Evolutionary conservation across 64 coral and sea anemone genomes (phyloP).

Genomic region (Platygyra sinensis): DNA sequence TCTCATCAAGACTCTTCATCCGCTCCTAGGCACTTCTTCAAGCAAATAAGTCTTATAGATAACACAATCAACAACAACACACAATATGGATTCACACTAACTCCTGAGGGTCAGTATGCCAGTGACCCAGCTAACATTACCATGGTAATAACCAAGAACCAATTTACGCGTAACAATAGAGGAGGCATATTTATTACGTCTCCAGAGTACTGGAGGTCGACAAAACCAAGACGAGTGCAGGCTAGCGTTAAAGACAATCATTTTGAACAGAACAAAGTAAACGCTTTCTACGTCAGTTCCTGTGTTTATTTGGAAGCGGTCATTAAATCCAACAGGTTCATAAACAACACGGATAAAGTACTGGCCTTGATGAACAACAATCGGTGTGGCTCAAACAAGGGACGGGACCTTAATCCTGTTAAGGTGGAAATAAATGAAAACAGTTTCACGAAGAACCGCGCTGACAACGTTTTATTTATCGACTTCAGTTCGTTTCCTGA

Average conservation of each 20-base stretch:
- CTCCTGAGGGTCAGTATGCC: background rate
- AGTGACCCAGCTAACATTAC: slow-evolving; percentile 22
- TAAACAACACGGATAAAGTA: slow-evolving; percentile 39
- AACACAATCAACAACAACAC: slow-evolving; percentile 33
- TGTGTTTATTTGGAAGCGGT: slow-evolving; percentile 24
- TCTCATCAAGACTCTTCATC: background rate
- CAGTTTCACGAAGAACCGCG: slow-evolving; percentile 41
- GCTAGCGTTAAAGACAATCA: slow-evolving; percentile 33
- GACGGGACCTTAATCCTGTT: background rate
- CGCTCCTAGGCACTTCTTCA: slow-evolving; percentile 5
- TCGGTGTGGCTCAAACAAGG: slow-evolving; percentile 5
- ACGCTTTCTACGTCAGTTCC: slow-evolving; percentile 7
- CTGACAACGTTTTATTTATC: slow-evolving; percentile 48
- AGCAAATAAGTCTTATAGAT: background rate
- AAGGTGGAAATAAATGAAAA: slow-evolving; percentile 15
- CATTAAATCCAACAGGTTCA: slow-evolving; percentile 50
- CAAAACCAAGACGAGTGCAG: background rate
- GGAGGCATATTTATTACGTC: slow-evolving; percentile 51
- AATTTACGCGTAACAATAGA: slow-evolving; percentile 38
- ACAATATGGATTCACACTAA: slow-evolving; percentile 42
- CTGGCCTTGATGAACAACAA: slow-evolving; percentile 23
- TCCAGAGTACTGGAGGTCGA: background rate
- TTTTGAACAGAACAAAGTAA: slow-evolving; percentile 39
- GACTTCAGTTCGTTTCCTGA: slow-evolving; percentile 40
- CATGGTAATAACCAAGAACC: slow-evolving; percentile 28